Evolutionary conservation across 2,113 vertebrate genomes (phyloP), one percentile per base, ranked within the genome.

Genomic region (Phrynosoma platyrhinos): DNA sequence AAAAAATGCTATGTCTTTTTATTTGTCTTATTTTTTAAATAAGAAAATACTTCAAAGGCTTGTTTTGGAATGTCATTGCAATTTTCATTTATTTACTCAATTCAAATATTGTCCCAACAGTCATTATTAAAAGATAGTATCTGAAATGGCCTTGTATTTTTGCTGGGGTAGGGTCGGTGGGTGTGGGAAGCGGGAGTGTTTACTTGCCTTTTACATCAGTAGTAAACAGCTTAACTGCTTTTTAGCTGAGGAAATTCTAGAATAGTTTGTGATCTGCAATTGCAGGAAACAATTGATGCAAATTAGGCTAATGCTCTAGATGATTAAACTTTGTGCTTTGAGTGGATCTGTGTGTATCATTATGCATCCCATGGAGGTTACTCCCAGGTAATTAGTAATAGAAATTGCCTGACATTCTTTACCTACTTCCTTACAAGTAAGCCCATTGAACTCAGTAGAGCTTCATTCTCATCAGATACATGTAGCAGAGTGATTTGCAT

Each of bases 311-410:
- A 88, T 90, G 77, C 79, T 89, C 84, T 0, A 3, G 62, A 14
- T 92, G 94, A 94, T 95, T 95, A 91, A 93, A 76, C 40, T 42
- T 88, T 80, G 52, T 75, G 2, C 23, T 88, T 90, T 82, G 82
- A 68, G 81, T 5, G 40, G 62, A 89, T 75, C 66, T 80, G 47
- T 62, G 13, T 2, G 23, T 1, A 21, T 27, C 82, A 25, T 16
- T 4, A 30, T 69, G 5, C 55, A 4, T 30, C 9, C 27, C 10
- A 5, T 30, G 5, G 27, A 9, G 27, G 25, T 71, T 30, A 27
- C 68, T 71, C 68, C 68, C 27, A 2, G 27, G 27, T 30, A 71
- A 71, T 25, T 71, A 27, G 27, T 27, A 27, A 71, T 12, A 71
- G 68, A 30, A 27, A 12, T n/a, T 27, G 58, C 58, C 58, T 62